Base-by-base conservation (phyloP, 2,888 invertebrate genomes). In the Syrphus vitripennis region DNA sequence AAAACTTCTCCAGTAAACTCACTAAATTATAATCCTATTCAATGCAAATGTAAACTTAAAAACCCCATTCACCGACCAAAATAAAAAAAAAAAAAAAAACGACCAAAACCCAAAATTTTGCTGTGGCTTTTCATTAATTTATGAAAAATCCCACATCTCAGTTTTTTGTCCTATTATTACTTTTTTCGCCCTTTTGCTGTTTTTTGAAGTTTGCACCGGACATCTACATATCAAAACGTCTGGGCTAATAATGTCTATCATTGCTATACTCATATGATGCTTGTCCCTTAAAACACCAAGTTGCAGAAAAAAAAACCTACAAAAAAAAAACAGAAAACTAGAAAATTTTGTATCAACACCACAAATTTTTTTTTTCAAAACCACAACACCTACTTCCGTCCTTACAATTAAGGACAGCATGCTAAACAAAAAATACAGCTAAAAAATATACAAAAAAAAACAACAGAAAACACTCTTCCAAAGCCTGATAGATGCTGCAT, bases 401-500 rank as follows among this genome's bases (percentile, higher is more conserved):
- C 29, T 9, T 63, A 40, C 63, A 63, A 63, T 63, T 42, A 42
- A 42, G 50, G 48, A 40, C 24, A 29, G 12, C 12, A 29, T 57
- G 10, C 57, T 31, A 26, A 53, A 24, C 2, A 71, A 57, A 57
- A 57, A 12, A n/a, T n/a, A n/a, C n/a, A n/a, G n/a, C n/a, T n/a
- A n/a, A n/a, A 5, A 31, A 45, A 16, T 1, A 7, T 12, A 19
- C 12, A 16, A 19, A 21, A 59, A 59, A 59, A 59, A n/a, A 5
- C 26, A 50, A 16, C n/a, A 34, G n/a, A 14, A 45, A 21, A 9
- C 4, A 45, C 37, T 26, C 26, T 59, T 34, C 3, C 10, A 21
- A 65, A 75, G 55, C 55, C 55, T 67, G 57, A 69, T 48, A 59
- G 37, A 50, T 69, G 59, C 21, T 59, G 29, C 55, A 59, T 59